phyloP scores from a whole-genome alignment of 2,113 vertebrate species.

The Silurus asotus region DNA sequence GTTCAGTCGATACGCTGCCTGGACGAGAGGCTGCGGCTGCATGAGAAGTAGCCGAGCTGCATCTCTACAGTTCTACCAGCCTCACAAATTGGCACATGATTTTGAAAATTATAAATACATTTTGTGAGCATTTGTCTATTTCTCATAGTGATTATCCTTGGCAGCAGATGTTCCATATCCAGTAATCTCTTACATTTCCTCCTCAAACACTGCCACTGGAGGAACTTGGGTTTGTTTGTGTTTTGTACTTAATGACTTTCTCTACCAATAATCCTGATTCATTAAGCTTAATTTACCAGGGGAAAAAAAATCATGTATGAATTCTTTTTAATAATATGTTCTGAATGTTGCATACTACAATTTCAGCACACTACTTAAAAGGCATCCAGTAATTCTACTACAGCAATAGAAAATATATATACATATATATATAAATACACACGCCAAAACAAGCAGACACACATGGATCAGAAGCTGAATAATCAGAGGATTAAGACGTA shows the following conservation, averaged over 20 bases:
- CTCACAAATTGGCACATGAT: conserved; percentile 63
- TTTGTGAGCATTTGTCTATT: conserved; percentile 53
- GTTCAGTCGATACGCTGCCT: conserved; percentile 61
- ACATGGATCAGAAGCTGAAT: background rate
- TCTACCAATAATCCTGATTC: conserved; percentile 27
- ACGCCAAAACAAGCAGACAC: background rate
- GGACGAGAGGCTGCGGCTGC: conserved; percentile 66
- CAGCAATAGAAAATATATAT: background rate
- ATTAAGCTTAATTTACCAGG: conserved; percentile 23
- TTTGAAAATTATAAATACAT: conserved; percentile 59
- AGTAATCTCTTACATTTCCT: conserved; percentile 38
- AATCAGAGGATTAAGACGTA: background rate
- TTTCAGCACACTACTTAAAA: conserved; percentile 10
- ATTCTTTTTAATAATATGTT: conserved; percentile 34
- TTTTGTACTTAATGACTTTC: conserved; percentile 58
- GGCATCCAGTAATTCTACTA: background rate
- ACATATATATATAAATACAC: background rate
- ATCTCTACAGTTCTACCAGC: conserved; percentile 59
- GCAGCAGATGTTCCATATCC: conserved; percentile 44
- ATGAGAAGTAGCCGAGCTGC: conserved; percentile 64
- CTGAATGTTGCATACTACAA: conserved; percentile 23
- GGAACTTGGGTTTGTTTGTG: conserved; percentile 33
- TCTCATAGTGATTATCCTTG: conserved; percentile 45
- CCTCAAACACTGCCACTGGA: conserved; percentile 21
- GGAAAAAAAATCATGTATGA: conserved; percentile 15